Evolutionary conservation across 2,888 invertebrate genomes (phyloP), one percentile per base, ranked within the genome.

Genomic region (Acleris holmiana): DNA sequence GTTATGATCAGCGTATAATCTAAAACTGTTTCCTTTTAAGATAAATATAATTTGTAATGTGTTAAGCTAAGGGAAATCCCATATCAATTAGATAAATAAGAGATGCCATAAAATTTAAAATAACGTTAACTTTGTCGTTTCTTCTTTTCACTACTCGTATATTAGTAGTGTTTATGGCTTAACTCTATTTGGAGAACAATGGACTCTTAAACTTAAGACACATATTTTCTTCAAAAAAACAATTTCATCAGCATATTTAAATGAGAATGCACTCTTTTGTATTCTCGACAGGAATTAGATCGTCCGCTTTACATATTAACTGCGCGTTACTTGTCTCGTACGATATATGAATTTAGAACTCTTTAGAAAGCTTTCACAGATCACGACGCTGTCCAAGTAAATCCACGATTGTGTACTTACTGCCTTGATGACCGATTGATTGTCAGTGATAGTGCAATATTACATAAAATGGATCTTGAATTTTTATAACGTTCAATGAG

Each of bases 251-350:
- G 44, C 23, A 19, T 69, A 74, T 77, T 77, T 69, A 76, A 79
- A 76, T 77, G 73, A 64, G 17, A 60, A 17, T 68, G 69, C 48
- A 61, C 72, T 69, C 57, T 78, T 84, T 79, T 75, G 80, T 81
- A 85, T 84, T 83, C 82, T 67, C 72, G 68, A 69, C 73, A 69
- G 70, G 69, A 73, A 72, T 76, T 80, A 76, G 74, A 79, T 78
- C 71, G 72, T 70, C 69, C 76, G 70, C 83, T 86, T 87, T 83
- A 80, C 84, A 84, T 85, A 76, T 84, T 84, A 86, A 84, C 83
- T 82, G 83, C 68, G 51, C 60, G 61, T 66, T 65, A 68, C 73
- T 71, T 70, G 74, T 75, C 78, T 78, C 59, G 79, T 76, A 84
- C 86, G 80, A 76, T 76, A 73, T 71, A 73, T 74, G 84, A 86